phyloP scores from a whole-genome alignment of 92 coral and sea anemone species.

The Micromussa lordhowensis region DNA sequence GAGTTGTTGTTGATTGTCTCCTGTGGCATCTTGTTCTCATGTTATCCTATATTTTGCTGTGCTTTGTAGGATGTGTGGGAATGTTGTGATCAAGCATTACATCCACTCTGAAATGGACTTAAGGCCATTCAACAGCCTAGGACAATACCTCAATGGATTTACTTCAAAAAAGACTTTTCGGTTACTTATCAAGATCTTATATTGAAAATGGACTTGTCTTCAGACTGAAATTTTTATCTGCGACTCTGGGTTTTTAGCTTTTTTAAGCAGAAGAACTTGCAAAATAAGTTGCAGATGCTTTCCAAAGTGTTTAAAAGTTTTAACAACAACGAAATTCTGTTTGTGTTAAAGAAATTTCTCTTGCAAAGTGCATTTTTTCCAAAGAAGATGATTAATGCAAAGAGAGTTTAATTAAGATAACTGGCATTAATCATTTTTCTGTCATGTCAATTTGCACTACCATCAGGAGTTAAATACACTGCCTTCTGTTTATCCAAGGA shows the following conservation, averaged over 20 bases:
- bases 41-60: constrained; percentile 61
- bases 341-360: constrained; percentile 8
- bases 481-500: constrained; percentile 6
- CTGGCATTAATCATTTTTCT: constrained; percentile 17
- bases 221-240: constrained; percentile 38
- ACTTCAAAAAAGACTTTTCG: constrained; percentile 38
- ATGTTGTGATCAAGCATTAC: constrained; percentile 54
- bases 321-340: not conserved
- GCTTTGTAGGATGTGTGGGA: constrained; percentile 72
- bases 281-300: constrained; percentile 19
- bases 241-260: constrained; percentile 19
- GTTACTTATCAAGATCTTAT: constrained; percentile 43
- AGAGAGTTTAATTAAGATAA: constrained; percentile 4
- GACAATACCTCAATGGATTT: constrained; percentile 44
- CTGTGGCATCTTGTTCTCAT: constrained; percentile 30
- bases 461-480: constrained; percentile 19
- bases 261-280: constrained; percentile 26
- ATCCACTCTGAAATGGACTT: constrained; percentile 43
- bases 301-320: constrained; percentile 4
- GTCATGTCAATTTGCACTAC: constrained; percentile 11
- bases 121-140: constrained; percentile 39
- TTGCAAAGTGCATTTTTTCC: not conserved
- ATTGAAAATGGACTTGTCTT: constrained; percentile 46
- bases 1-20: constrained; percentile 27
- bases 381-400: constrained; percentile 29